Evolutionary conservation across 2,113 vertebrate genomes (phyloP).

Genomic region (Pitta sordida): DNA sequence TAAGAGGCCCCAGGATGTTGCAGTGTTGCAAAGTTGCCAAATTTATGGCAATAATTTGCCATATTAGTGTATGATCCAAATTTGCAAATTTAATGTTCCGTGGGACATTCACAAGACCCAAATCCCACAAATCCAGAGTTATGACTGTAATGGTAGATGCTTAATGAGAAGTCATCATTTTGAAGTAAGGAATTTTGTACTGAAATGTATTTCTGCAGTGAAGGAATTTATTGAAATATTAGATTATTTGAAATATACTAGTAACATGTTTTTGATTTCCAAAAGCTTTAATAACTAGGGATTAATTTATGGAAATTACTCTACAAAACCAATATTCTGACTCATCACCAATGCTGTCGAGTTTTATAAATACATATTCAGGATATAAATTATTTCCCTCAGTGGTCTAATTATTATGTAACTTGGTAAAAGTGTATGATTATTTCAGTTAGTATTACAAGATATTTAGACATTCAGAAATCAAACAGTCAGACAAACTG

Average conservation of each 20-base stretch:
- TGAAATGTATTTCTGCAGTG: not conserved
- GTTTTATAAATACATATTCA: not conserved
- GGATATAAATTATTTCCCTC: not conserved
- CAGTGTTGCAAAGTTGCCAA: too few species aligned
- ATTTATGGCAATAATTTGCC: too few species aligned
- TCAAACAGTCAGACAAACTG: not conserved
- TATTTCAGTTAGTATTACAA: not conserved
- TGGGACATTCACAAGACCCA: too few species aligned
- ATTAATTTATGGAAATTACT: not conserved
- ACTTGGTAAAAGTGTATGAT: not conserved
- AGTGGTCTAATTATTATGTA: not conserved
- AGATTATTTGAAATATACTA: not conserved
- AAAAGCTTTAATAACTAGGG: not conserved
- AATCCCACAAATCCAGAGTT: too few species aligned
- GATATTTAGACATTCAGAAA: not conserved
- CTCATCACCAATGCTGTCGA: not conserved
- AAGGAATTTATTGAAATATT: not conserved
- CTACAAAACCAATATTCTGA: not conserved
- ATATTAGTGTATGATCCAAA: too few species aligned
- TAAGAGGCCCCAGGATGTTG: too few species aligned
- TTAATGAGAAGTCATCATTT: not conserved
- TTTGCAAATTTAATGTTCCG: too few species aligned
- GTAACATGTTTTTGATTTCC: not conserved
- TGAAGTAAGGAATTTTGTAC: not conserved
- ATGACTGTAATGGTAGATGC: too few species aligned